A percentile compares a stretch with the other conserved stretches of the same genome.
phyloP scores from a whole-genome alignment of 2,113 vertebrate genomes.

The Perca fluviatilis region DNA sequence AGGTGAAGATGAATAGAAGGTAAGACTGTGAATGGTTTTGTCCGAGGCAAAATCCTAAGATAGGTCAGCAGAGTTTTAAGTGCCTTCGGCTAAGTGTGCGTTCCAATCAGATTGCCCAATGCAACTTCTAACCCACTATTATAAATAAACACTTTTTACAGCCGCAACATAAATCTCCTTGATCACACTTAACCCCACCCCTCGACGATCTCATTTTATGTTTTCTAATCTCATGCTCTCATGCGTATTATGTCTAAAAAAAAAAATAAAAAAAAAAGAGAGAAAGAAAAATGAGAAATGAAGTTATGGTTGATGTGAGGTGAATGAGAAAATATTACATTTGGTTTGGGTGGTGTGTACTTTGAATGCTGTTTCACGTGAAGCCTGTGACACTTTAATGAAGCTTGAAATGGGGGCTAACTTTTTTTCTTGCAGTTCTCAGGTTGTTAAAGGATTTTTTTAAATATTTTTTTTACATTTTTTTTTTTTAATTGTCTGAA shows the following conservation, averaged over 20 bases:
- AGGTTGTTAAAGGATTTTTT: conserved; percentile 33
- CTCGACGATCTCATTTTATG: conserved; percentile 81
- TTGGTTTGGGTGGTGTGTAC: conserved; percentile 10
- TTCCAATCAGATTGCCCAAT: conserved; percentile 45
- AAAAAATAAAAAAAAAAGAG: too few species aligned
- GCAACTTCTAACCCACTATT: conserved; percentile 24
- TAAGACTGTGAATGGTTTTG: conserved; percentile 32
- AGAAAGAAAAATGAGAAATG: conserved; percentile 14
- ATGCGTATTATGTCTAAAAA: conserved; percentile 39
- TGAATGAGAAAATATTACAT: conserved; percentile 67
- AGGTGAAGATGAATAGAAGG: conserved; percentile 26
- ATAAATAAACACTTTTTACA: conserved; percentile 23
- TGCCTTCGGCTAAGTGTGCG: conserved; percentile 76
- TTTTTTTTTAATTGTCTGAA: neutral
- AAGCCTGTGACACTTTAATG: conserved; percentile 31
- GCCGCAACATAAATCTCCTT: conserved; percentile 37
- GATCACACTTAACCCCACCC: conserved; percentile 47
- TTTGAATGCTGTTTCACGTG: conserved; percentile 28
- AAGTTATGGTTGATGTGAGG: neutral
- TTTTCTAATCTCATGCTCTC: conserved; percentile 57
- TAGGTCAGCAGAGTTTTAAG: conserved; percentile 71
- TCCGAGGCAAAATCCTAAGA: conserved; percentile 43
- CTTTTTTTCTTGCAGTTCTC: conserved; percentile 51
- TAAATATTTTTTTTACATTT: too few species aligned
- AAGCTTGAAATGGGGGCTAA: conserved; percentile 33